A percentile compares a stretch with the other conserved stretches of the same genome.
Evolutionary conservation across 37 sponge, comb jelly and placozoan genomes (phyloP).

Genomic region (Beroe forskalii): DNA sequence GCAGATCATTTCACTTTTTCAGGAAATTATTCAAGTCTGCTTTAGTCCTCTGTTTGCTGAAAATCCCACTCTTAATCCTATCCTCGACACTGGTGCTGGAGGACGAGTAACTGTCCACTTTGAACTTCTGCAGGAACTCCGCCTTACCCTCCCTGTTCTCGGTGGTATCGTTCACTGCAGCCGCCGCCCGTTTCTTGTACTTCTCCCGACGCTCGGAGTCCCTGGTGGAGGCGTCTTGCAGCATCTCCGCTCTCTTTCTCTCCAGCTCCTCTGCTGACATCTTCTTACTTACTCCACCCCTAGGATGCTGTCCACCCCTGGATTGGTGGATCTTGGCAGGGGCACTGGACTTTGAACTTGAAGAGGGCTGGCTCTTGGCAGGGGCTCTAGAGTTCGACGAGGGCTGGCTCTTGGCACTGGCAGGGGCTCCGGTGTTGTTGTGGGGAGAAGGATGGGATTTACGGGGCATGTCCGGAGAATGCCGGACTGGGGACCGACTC

Average conservation of each 20-base stretch:
- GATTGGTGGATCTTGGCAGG: neutral
- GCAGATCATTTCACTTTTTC: slow-evolving; percentile 28
- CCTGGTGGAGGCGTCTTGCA: neutral
- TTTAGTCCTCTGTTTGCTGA: slow-evolving; percentile 58
- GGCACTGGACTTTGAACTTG: neutral
- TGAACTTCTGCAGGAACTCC: slow-evolving; percentile 51
- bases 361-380: neutral
- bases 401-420: neutral
- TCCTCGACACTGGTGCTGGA: slow-evolving; percentile 21
- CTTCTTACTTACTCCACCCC: slow-evolving; percentile 45
- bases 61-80: slow-evolving; percentile 63
- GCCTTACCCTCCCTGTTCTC: slow-evolving; percentile 51
- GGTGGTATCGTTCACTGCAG: slow-evolving; percentile 3
- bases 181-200: neutral
- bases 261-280: slow-evolving; percentile 59
- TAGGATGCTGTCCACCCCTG: neutral
- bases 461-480: neutral
- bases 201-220: slow-evolving; percentile 29
- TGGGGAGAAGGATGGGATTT: too few relatives aligned
- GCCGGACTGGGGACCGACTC: neutral
- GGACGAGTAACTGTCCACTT: slow-evolving; percentile 25
- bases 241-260: slow-evolving; percentile 15
- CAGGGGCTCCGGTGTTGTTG: neutral
- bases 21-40: slow-evolving; percentile 26
- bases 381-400: neutral